These are phyloP conservation scores for Dromius quadrimaculatus DNA, from an alignment of 2,888 invertebrate species.

Conservation along the genomic window DNA sequence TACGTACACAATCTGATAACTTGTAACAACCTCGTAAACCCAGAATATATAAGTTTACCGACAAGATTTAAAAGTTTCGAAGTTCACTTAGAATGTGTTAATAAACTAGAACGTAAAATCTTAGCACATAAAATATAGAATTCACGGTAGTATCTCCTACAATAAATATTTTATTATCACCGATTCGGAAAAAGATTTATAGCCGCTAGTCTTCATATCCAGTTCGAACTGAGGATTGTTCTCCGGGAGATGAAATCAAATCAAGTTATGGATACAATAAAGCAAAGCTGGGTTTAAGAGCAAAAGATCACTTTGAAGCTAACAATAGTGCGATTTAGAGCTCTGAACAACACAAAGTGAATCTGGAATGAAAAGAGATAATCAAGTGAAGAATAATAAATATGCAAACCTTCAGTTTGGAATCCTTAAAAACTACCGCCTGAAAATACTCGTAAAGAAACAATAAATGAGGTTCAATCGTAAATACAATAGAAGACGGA, in stretches of 20 bases:
- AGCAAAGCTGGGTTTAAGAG: neutral
- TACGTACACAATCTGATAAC: no score
- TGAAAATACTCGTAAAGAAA: slow-evolving; percentile 43
- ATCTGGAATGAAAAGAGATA: neutral
- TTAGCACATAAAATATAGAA: neutral
- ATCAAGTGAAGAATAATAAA: slow-evolving; percentile 25
- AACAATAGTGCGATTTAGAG: slow-evolving; percentile 13
- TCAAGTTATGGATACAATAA: neutral
- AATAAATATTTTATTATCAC: slow-evolving; percentile 4
- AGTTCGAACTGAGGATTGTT: neutral
- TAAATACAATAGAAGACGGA: slow-evolving; percentile 27
- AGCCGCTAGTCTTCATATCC: neutral
- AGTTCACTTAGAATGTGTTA: slow-evolving; percentile 7
- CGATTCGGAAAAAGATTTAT: neutral
- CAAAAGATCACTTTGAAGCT: slow-evolving; percentile 2
- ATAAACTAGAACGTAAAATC: slow-evolving; percentile 22
- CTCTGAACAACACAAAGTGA: slow-evolving; percentile 15
- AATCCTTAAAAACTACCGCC: slow-evolving; percentile 48
- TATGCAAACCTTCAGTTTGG: slow-evolving; percentile 43
- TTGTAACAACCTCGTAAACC: no score
- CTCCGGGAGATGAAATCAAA: neutral
- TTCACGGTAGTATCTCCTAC: neutral
- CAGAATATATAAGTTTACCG: neutral
- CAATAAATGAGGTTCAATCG: slow-evolving; percentile 41
- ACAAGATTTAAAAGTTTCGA: neutral